Conservation (phyloP, 2,113 vertebrate genomes). For the Pachycephala philippinensis region DNA sequence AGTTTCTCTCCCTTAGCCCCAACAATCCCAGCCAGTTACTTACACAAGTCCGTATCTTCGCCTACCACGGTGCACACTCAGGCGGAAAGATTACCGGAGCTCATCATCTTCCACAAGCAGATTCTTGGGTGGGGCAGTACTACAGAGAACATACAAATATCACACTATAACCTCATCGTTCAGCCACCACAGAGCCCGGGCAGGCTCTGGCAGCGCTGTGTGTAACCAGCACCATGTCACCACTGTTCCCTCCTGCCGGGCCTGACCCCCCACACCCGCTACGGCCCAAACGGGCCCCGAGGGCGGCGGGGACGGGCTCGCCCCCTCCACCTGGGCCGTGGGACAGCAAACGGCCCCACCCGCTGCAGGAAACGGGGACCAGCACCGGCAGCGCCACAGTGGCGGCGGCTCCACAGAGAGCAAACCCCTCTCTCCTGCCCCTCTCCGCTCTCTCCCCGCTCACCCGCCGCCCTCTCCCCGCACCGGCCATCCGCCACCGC, state of each 20-base stretch:
- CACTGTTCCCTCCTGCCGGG: too few species aligned
- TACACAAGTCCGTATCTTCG: background rate
- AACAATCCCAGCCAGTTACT: too few species aligned
- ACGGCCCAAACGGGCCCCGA: background rate
- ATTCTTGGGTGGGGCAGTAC: accelerated
- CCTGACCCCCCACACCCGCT: accelerated
- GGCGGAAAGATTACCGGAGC: background rate
- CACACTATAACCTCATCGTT: background rate
- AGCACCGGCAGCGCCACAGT: too few species aligned
- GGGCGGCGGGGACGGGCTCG: background rate
- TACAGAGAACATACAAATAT: background rate
- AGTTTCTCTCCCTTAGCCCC: background rate
- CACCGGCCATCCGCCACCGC: background rate
- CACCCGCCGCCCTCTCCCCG: accelerated
- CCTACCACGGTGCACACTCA: accelerated
- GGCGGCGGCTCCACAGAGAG: background rate
- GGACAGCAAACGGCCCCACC: too few species aligned
- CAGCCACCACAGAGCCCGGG: background rate
- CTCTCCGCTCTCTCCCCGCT: background rate
- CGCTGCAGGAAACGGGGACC: accelerated
- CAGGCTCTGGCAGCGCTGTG: background rate
- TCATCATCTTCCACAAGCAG: too few species aligned
- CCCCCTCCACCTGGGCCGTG: background rate
- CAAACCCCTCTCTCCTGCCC: background rate
- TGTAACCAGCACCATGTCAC: background rate